Evolutionary conservation across 2,113 vertebrate species (phyloP).

Genomic region (Mastomys natalensis): DNA sequence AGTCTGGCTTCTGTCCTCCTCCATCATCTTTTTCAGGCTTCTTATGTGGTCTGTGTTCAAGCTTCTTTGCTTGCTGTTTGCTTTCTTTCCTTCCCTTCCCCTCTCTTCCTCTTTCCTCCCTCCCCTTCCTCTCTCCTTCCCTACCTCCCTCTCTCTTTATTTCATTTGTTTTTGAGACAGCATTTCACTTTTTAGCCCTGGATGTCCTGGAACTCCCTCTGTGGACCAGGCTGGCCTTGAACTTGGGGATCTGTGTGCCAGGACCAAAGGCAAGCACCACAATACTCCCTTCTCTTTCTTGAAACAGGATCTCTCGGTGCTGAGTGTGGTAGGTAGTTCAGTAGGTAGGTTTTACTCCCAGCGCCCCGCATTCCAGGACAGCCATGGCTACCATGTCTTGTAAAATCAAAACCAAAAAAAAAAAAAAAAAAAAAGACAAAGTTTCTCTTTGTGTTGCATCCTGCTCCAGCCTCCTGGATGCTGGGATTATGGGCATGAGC

Average conservation of each 20-base stretch:
- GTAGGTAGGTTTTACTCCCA: not conserved
- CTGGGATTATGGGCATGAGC: not conserved
- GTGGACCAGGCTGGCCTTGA: not conserved
- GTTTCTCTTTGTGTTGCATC: not conserved
- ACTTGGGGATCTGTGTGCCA: not conserved
- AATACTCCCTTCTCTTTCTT: not conserved
- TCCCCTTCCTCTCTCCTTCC: not conserved
- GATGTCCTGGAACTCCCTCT: not conserved
- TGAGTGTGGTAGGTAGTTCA: not conserved
- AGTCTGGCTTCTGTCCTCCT: not conserved
- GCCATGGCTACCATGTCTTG: too few relatives aligned
- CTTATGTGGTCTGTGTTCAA: not conserved
- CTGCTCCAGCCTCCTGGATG: not conserved
- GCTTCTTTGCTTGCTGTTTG: not conserved
- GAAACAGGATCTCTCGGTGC: not conserved
- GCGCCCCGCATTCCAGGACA: not conserved
- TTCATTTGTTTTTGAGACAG: not conserved
- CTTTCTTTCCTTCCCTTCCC: not conserved
- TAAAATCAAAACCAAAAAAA: too few relatives aligned
- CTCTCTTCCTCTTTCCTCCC: too few relatives aligned
- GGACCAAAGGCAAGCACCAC: not conserved
- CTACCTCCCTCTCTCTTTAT: not conserved
- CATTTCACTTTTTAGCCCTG: not conserved
- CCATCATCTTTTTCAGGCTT: not conserved
- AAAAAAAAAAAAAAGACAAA: too few relatives aligned